Conservation (phyloP, 2,888 invertebrate species). For the Cheilosia scutellata region DNA sequence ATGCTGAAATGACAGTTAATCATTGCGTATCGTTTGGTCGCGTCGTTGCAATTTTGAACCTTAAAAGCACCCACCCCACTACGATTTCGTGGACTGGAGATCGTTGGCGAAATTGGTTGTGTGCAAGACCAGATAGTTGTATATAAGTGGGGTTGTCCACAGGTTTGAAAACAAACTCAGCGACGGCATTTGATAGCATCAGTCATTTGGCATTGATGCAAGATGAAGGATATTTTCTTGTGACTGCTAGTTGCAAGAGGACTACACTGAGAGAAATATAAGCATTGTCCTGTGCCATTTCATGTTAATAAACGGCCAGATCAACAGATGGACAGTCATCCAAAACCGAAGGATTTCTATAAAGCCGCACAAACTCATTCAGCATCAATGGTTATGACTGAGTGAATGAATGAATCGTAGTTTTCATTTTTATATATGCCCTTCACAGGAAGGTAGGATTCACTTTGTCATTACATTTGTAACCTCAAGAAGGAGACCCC, state of each 20-base stretch:
- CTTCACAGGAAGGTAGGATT: too few species aligned
- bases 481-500: too few species aligned
- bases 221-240: constrained; percentile 56
- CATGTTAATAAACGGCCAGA: too few species aligned
- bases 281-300: background rate
- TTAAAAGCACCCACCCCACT: constrained; percentile 34
- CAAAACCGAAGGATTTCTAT: too few species aligned
- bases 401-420: too few species aligned
- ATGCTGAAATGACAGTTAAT: constrained; percentile 75
- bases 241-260: background rate
- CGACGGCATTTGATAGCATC: constrained; percentile 46
- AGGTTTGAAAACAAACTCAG: constrained; percentile 15
- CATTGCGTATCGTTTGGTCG: constrained; percentile 71
- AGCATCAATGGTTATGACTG: too few species aligned
- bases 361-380: too few species aligned
- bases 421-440: too few species aligned
- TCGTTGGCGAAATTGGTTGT: constrained; percentile 13
- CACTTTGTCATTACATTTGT: too few species aligned
- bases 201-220: constrained; percentile 62
- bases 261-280: constrained; percentile 46
- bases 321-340: too few species aligned
- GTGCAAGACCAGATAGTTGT: constrained; percentile 45
- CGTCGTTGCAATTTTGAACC: constrained; percentile 55
- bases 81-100: background rate
- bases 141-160: constrained; percentile 33